Evolutionary conservation across 2,113 vertebrate species (phyloP).

Genomic region (Carassius gibelio): DNA sequence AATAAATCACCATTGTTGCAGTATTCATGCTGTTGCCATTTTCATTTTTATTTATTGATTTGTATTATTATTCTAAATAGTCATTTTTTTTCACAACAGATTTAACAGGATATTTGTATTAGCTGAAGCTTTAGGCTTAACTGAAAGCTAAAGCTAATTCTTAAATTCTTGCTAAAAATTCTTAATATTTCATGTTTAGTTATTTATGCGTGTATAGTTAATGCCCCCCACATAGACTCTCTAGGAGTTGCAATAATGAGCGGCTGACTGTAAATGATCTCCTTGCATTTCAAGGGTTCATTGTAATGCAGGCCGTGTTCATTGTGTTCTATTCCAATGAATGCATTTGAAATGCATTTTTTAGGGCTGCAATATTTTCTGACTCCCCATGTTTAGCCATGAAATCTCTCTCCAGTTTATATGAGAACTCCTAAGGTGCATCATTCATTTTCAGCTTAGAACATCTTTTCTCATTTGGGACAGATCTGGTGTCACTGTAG

Average conservation of each 20-base stretch:
- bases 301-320: not conserved
- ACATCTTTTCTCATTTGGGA: conserved; percentile 13
- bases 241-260: not conserved
- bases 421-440: conserved; percentile 11
- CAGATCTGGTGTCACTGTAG: conserved; percentile 21
- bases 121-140: not conserved
- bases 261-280: not conserved
- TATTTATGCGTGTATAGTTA: not conserved
- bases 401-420: not conserved
- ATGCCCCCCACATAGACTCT: not conserved
- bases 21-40: not conserved
- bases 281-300: not conserved
- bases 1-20: not conserved
- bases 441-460: conserved; percentile 24
- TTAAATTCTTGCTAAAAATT: not conserved
- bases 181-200: not conserved
- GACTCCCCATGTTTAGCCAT: not conserved
- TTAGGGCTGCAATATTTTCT: not conserved
- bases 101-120: not conserved
- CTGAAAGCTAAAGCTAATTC: not conserved
- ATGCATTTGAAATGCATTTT: not conserved
- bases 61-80: not conserved
- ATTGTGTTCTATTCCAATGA: not conserved
- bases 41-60: no score
- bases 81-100: not conserved